Base-by-base conservation (phyloP, 2,113 vertebrate genomes). In the Actenoides hombroni region DNA sequence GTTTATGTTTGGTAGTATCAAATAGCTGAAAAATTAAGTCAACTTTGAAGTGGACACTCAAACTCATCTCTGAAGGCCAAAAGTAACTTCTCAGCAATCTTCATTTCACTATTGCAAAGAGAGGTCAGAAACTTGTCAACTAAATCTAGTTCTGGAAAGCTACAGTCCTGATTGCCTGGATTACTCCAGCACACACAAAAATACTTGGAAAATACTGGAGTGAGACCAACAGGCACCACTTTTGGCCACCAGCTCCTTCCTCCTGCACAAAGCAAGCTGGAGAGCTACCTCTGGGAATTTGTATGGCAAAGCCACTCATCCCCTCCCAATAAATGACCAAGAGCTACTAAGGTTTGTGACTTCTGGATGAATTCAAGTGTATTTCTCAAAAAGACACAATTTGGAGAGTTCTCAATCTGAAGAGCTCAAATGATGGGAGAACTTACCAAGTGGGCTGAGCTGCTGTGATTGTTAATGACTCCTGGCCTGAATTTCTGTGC, bases 101-200 rank as follows among this genome's bases (percentile, higher is more conserved):
- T 89, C 83, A 73, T 76, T 81, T 92, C 0, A 0, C 65, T 84
- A 16, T 84, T 87, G 84, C 83, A 69, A 91, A 86, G 94, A 84
- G 74, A 92, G 95, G 93, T 95, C 86, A 96, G 84, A 95, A 95
- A 89, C 83, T 86, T 89, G 89, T 94, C 86, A 95, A 48, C 42
- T 84, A 95, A 91, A 86, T 68, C 69, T 84, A 42, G 83, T 94
- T 84, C 68, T 84, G 69, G 51, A 87, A 91, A 28, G 86, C 88
- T 94, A 51, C 73, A 56, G 63, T 71, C 81, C 56, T 6, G 0
- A 82, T 83, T 75, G 77, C 65, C 65, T 87, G 77, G 69, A 73
- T 94, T 76, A 60, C 61, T 79, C 57, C 57, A 90, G 17, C 3
- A 2, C 48, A 57, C 74, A 48, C 42, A 16, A 91, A 80, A 95